A percentile compares a stretch with the other conserved stretches of the same genome.
These are phyloP conservation scores for Asarcornis scutulata DNA, from an alignment of 2,113 vertebrate genomes.

Conservation along the genomic window DNA sequence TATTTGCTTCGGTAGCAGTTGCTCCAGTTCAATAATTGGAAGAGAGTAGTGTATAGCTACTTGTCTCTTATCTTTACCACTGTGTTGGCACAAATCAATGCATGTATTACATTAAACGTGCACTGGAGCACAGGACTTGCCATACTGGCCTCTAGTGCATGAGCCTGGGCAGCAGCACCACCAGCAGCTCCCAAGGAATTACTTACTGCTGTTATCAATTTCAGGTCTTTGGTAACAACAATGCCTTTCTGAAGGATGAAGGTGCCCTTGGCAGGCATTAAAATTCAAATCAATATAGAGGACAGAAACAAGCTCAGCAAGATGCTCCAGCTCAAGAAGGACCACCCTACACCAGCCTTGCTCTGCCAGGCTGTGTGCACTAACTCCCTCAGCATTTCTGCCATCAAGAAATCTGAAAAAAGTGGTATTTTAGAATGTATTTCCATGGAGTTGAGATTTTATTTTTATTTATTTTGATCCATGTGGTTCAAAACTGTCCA, in stretches of 20 bases:
- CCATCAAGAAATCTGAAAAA: background rate
- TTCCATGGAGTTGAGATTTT: background rate
- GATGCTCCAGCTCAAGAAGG: background rate
- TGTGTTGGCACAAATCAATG: conserved; percentile 24
- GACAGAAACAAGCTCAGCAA: background rate
- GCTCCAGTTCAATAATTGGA: conserved; percentile 4
- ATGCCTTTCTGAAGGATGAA: conserved; percentile 4
- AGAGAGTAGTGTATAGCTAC: background rate
- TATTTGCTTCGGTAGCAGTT: background rate
- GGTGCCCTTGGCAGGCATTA: conserved; percentile 29
- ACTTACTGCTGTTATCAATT: conserved; percentile 1
- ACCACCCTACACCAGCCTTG: background rate
- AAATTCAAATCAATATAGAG: background rate
- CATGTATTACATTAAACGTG: background rate
- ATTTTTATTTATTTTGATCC: background rate
- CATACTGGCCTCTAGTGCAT: background rate
- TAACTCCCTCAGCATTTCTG: background rate
- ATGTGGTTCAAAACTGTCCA: background rate
- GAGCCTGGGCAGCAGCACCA: background rate
- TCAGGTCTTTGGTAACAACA: background rate
- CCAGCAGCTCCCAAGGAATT: conserved; percentile 3
- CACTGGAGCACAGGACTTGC: background rate
- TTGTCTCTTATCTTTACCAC: background rate
- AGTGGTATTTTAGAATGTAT: background rate
- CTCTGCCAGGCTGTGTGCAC: background rate